Base-by-base conservation (phyloP, 2,888 invertebrate species). In the Crematogaster levior region DNA sequence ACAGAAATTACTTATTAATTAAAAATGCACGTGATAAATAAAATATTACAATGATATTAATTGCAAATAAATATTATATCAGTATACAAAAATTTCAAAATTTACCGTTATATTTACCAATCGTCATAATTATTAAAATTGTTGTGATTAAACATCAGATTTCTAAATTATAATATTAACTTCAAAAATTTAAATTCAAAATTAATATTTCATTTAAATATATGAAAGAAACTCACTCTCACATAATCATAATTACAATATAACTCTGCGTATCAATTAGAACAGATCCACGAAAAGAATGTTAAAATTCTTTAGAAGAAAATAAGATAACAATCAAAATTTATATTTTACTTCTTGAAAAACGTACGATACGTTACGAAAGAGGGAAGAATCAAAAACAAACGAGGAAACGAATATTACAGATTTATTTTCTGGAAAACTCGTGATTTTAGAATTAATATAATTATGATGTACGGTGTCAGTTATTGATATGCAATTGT, bases 401-500 rank as follows among this genome's bases (percentile, higher is more conserved):
- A 68, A 27, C 30, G n/a, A 7, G 27, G 1, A 24, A 37, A 24
- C 37, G 7, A 56, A 21, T 30, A n/a, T 53, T n/a, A 30, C 15
- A 9, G 4, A 21, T 60, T 43, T 73, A 1, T 43, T 58, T 30
- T 58, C 12, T 18, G 3, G n/a, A 73, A 43, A n/a, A 73, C 6
- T 30, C 30, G 3, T 43, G 21, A 34, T 46, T 30, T 60, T 46
- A 30, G 21, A 60, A 3, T 21, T 24, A 24, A 15, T 1, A 40
- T 72, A 12, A 70, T 24, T 27, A 10, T 27, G 27, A 12, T n/a
- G 10, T 3, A n/a, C 4, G 30, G n/a, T 21, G 3, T 43, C 4
- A 56, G n/a, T 60, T 60, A 60, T 60, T 24, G 10, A 68, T 53
- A 18, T 51, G 9, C 24, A 21, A 60, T 46, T 73, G 24, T 46